Evolutionary conservation across 1,140 invertebrate species (phyloP).

Genomic region (Danaus plexippus): DNA sequence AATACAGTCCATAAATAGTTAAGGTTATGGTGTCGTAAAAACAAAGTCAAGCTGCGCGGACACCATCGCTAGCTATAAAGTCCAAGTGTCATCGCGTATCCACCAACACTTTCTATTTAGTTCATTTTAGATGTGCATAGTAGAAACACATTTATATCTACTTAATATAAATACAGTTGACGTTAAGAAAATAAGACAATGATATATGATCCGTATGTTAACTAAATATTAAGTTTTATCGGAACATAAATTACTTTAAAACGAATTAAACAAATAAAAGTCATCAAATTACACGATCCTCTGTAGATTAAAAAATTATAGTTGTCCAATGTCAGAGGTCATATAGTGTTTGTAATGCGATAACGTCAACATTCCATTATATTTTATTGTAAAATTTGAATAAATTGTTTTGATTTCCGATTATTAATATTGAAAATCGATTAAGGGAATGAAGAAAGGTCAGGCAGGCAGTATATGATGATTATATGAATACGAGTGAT

Average conservation of each 20-base stretch:
- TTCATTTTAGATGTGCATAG: constrained; percentile 19
- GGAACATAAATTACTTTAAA: no score
- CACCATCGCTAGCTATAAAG: constrained; percentile 43
- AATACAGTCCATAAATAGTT: constrained; percentile 61
- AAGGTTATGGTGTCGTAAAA: constrained; percentile 62
- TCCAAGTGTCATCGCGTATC: constrained; percentile 44
- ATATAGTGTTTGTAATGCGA: constrained; percentile 16
- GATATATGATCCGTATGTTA: no score
- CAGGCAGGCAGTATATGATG: constrained; percentile 20
- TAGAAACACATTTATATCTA: no score
- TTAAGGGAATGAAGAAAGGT: constrained; percentile 39
- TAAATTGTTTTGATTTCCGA: constrained; percentile 38
- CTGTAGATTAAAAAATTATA: no score
- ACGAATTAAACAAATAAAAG: no score
- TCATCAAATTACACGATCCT: no score
- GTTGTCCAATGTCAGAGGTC: not conserved
- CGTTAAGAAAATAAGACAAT: no score
- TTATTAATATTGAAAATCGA: constrained; percentile 40
- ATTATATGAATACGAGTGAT: constrained; percentile 30
- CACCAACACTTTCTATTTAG: constrained; percentile 18
- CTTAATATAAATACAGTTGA: no score
- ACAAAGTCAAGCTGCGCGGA: constrained; percentile 64
- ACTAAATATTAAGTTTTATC: no score
- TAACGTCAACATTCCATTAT: constrained; percentile 41
- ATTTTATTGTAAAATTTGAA: constrained; percentile 46